phyloP scores from a whole-genome alignment of 2,797 vertebrate genomes.

The Pangasius sanitwongsei region DNA sequence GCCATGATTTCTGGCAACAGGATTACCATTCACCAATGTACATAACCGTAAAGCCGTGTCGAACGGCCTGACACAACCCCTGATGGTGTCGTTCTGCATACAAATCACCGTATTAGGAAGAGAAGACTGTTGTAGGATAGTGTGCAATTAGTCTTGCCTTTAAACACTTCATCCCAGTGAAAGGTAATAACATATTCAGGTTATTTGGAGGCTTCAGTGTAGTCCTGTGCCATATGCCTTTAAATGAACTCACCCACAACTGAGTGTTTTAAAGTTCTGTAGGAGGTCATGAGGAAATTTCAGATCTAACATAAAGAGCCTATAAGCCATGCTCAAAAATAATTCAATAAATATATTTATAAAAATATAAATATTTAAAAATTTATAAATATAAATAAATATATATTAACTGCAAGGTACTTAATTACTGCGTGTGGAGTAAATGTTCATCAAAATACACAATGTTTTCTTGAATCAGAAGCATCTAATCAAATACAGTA shows the following conservation, averaged over 20 bases:
- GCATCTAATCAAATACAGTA: background rate
- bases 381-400: background rate
- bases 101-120: constrained; percentile 49
- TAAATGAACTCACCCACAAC: constrained; percentile 11
- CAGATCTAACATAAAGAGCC: background rate
- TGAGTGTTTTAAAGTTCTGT: background rate
- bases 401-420: background rate
- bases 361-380: background rate
- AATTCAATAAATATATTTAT: background rate
- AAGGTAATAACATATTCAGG: constrained; percentile 43
- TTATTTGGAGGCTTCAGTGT: constrained; percentile 33
- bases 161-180: constrained; percentile 45
- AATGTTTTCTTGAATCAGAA: background rate
- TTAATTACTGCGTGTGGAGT: background rate
- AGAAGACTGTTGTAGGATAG: constrained; percentile 40
- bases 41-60: constrained; percentile 28
- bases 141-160: constrained; percentile 45
- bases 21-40: constrained; percentile 11
- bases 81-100: constrained; percentile 38
- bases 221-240: constrained; percentile 2
- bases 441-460: background rate
- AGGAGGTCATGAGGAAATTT: background rate
- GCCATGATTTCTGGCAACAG: constrained; percentile 15
- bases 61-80: constrained; percentile 23
- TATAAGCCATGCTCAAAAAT: background rate